phyloP scores from a whole-genome alignment of 2,888 invertebrate species.

The Heliconius aoede region DNA sequence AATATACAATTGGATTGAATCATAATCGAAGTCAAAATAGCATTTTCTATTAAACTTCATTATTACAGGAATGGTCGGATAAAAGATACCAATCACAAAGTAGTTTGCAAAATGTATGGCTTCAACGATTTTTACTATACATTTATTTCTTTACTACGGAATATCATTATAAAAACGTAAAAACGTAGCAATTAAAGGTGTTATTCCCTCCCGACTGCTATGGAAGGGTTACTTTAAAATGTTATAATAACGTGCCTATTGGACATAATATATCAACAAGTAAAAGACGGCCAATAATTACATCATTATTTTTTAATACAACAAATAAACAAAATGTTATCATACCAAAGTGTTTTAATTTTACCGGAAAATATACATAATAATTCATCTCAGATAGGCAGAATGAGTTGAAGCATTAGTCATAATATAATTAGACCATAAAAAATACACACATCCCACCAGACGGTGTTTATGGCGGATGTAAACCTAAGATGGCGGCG shows the following conservation, averaged over 20 bases:
- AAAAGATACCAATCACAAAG: no score
- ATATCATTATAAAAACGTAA: not conserved
- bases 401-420: constrained; percentile 17
- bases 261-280: no score
- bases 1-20: not conserved
- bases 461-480: constrained; percentile 41
- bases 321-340: no score
- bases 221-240: no score
- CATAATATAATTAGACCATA: constrained; percentile 15
- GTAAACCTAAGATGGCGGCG: constrained; percentile 37
- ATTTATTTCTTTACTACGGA: not conserved
- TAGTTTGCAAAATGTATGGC: no score
- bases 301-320: no score
- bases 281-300: no score
- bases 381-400: not conserved
- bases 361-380: not conserved
- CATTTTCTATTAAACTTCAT: no score
- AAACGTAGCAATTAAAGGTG: not conserved
- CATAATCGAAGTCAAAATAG: not conserved
- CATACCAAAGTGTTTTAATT: no score
- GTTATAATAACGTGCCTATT: no score
- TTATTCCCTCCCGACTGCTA: no score
- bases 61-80: no score
- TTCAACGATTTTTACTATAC: not conserved
- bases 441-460: constrained; percentile 18